Base-by-base conservation (phyloP, 2,797 vertebrate genomes). In the Smutsia gigantea region DNA sequence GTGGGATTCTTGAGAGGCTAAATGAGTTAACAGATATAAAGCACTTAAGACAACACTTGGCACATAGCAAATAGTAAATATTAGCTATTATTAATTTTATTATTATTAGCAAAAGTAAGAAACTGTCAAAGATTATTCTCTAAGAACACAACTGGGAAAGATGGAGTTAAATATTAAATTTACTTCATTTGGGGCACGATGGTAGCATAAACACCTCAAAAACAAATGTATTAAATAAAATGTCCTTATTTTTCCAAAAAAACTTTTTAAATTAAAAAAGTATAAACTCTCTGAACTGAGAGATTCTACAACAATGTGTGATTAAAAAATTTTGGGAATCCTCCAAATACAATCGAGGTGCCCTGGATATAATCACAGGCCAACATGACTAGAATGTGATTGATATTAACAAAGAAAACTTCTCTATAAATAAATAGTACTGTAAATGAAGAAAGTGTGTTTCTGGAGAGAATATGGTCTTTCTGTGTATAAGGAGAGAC, bases 21-120 rank as follows among this genome's bases (percentile, higher is more conserved):
- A 63, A 59, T 81, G 31, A 79, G 14, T 81, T 81, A 64, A 72
- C 31, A 93, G 42, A 68, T 49, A 1, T 90, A 90, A 87, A 86
- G 13, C 27, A 94, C 39, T 81, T 82, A 92, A 82, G 37, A 90
- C 5, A 87, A 12, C 34, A 93, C 19, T 6, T 61, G 51, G 23
- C 15, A 90, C 34, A 87, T 5, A 42, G 74, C 34, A 94, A 96
- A 86, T 34, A 90, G 61, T 55, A 97, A 86, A 34, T 69, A 90
- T 49, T 81, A 88, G 42, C 77, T 55, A 15, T 49, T 78, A 78
- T 46, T 92, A 64, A 53, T 85, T 93, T 61, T 94, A 63, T 78
- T 64, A 89, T 57, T 59, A 83, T 77, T 88, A 86, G 49, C 82
- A 66, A 59, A 78, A 75, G 29, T 42, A 87, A 94, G 34, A 2